A percentile compares a stretch with the other conserved stretches of the same genome.
Evolutionary conservation across 2,888 invertebrate species (phyloP).

Genomic region (Agrotis ipsilon): DNA sequence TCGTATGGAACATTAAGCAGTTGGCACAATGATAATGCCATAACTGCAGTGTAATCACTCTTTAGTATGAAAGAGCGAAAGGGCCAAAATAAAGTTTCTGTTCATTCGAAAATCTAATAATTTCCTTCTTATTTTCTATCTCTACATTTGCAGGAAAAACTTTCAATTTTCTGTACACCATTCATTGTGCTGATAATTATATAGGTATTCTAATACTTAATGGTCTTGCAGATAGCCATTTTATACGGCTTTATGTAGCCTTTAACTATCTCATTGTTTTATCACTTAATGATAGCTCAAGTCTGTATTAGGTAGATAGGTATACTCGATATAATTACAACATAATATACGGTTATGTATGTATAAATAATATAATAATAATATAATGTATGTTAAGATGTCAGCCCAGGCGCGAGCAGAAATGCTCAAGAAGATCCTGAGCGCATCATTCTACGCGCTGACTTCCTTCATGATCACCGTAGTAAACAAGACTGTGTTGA

Average conservation of each 20-base stretch:
- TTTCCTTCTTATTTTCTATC: neutral
- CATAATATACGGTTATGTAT: too few species aligned
- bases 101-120: neutral
- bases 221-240: neutral
- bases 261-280: constrained; percentile 4
- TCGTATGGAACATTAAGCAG: constrained; percentile 34
- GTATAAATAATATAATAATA: too few species aligned
- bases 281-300: constrained; percentile 62
- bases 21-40: constrained; percentile 26
- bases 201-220: neutral
- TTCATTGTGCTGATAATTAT: neutral
- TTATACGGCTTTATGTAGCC: neutral
- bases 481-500: constrained; percentile 98
- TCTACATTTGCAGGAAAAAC: neutral
- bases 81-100: neutral
- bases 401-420: constrained; percentile 78
- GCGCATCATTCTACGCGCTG: constrained; percentile 97
- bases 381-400: constrained; percentile 55
- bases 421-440: constrained; percentile 91
- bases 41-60: constrained; percentile 1
- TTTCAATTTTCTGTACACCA: neutral
- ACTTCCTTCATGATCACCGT: constrained; percentile 98
- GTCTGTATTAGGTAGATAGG: constrained; percentile 4
- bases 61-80: constrained; percentile 17
- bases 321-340: constrained; percentile 49